phyloP scores from a whole-genome alignment of 2,797 vertebrate species.

The Karalla daura region DNA sequence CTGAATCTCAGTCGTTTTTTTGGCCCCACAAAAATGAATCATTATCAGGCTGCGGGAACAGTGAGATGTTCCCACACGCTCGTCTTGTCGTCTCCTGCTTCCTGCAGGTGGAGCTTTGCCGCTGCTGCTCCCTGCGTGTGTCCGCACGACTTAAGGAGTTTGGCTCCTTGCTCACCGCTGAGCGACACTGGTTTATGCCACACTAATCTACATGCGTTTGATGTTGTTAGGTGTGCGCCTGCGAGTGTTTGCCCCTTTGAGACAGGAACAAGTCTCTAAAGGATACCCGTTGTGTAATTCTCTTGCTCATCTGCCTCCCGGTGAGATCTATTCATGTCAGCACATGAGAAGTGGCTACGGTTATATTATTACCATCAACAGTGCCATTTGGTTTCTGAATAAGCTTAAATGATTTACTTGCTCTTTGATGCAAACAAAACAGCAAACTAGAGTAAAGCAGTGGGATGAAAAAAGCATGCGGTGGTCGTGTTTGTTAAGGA shows the following conservation, averaged over 20 bases:
- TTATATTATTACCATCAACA: constrained; percentile 5
- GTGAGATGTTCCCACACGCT: background rate
- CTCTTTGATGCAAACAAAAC: constrained; percentile 1
- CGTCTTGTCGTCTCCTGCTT: background rate
- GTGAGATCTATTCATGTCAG: constrained; percentile 12
- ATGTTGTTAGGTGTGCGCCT: background rate
- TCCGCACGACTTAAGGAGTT: constrained; percentile 1
- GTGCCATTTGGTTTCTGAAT: background rate
- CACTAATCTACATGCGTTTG: constrained; percentile 12
- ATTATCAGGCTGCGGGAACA: background rate
- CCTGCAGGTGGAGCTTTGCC: background rate
- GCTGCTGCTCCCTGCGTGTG: background rate
- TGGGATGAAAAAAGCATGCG: too few species aligned
- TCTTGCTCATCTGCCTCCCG: constrained; percentile 30
- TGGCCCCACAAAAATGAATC: background rate
- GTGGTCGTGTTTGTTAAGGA: constrained; percentile 3
- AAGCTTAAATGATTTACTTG: background rate
- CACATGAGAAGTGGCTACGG: background rate
- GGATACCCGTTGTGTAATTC: constrained; percentile 30
- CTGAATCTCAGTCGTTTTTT: too few species aligned
- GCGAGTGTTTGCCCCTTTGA: constrained; percentile 21
- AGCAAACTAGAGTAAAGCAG: background rate
- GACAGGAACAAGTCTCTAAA: constrained; percentile 18
- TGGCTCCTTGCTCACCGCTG: constrained; percentile 20
- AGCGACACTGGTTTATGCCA: constrained; percentile 5